phyloP scores from a whole-genome alignment of 2,888 invertebrate genomes.

The Sycophila texana region DNA sequence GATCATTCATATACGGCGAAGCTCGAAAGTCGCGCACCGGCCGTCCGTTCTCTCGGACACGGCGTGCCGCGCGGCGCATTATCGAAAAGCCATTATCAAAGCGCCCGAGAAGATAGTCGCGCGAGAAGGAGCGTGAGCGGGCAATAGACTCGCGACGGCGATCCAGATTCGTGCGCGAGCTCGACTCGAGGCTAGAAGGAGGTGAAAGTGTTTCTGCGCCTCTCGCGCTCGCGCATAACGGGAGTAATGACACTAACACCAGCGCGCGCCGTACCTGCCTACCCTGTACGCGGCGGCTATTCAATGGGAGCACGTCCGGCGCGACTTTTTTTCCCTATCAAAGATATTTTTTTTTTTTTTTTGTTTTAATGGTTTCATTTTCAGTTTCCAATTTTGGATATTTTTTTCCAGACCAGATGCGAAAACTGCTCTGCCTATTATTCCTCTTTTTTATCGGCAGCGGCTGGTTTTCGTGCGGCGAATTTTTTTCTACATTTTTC shows the following conservation, averaged over 20 bases:
- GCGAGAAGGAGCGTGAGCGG: neutral
- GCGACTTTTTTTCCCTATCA: neutral
- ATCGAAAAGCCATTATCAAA: slow-evolving; percentile 32
- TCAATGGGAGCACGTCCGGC: neutral
- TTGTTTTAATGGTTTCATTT: no score
- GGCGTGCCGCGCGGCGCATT: neutral
- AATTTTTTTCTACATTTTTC: neutral
- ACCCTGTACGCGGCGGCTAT: neutral
- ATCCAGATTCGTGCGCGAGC: slow-evolving; percentile 1
- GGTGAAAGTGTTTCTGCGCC: slow-evolving; percentile 72
- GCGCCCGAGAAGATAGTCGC: neutral
- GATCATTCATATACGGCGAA: neutral
- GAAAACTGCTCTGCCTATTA: neutral
- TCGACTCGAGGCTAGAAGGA: slow-evolving; percentile 67
- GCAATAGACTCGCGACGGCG: neutral
- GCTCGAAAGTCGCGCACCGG: neutral
- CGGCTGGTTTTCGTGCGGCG: neutral
- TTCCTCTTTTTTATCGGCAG: no score
- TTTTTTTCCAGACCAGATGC: neutral
- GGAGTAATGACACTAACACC: slow-evolving; percentile 69
- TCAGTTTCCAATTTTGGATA: no score
- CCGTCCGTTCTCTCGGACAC: neutral
- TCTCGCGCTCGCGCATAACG: slow-evolving; percentile 66
- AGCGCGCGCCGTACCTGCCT: slow-evolving; percentile 7
- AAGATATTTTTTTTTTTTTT: no score